Conservation (phyloP, 37 sponge, comb jelly and placozoan species). For the Ephydatia muelleri region DNA sequence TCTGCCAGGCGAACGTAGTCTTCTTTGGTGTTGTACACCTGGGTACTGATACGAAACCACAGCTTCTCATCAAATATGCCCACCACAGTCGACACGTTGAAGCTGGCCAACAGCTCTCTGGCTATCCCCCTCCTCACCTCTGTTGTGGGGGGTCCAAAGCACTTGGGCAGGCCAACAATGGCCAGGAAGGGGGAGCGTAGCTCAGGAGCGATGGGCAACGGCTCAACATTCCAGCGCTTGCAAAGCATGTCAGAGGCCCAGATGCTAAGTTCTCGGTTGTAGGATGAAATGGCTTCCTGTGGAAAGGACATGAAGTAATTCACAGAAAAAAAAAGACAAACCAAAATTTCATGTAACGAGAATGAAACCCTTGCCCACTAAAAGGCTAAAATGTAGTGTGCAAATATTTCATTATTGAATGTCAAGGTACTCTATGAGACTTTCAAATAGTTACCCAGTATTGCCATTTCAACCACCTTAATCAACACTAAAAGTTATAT, state of each 20-base stretch:
- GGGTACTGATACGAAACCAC: constrained; percentile 22
- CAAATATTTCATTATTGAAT: no score
- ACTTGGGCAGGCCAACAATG: constrained; percentile 41
- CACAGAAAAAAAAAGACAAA: constrained; percentile 3
- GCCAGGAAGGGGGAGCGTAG: constrained; percentile 47
- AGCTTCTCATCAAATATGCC: constrained; percentile 12
- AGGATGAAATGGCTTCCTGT: constrained; percentile 16
- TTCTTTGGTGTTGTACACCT: constrained; percentile 34
- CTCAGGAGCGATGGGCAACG: constrained; percentile 31
- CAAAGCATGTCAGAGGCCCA: constrained; percentile 50
- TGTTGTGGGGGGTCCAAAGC: constrained; percentile 13
- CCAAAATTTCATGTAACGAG: no score
- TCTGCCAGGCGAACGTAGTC: constrained; percentile 46
- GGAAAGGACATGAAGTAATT: no score
- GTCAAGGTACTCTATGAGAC: no score
- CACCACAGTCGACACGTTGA: constrained; percentile 18
- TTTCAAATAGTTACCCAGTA: no score
- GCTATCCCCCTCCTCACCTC: not conserved
- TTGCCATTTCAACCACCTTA: no score
- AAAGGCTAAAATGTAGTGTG: no score
- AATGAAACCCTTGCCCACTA: not conserved
- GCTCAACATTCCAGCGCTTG: not conserved
- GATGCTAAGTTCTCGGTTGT: constrained; percentile 22
- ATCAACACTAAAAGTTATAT: no score
- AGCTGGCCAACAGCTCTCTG: constrained; percentile 1